Evolutionary conservation across 2,113 vertebrate genomes (phyloP).

Genomic region (Paramisgurnus dabryanus): DNA sequence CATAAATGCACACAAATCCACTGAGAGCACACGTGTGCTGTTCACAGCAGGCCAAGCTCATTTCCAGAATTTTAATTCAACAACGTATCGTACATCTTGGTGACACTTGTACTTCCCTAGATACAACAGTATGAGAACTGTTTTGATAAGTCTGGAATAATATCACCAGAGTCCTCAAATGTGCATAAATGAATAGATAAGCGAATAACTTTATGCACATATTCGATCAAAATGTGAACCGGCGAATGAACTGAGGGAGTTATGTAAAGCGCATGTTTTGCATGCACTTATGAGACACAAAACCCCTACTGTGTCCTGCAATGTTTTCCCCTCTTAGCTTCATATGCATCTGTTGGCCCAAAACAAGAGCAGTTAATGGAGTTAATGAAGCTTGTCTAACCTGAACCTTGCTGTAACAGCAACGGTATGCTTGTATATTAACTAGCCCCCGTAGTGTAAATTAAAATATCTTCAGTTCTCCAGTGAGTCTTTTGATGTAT

Average conservation of each 20-base stretch:
- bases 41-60: slow-evolving; percentile 16
- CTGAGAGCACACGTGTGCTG: background rate
- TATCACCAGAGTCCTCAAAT: background rate
- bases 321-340: slow-evolving; percentile 2
- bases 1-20: slow-evolving; percentile 33
- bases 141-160: slow-evolving; percentile 20
- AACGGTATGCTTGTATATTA: slow-evolving; percentile 22
- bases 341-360: slow-evolving; percentile 21
- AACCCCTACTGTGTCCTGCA: slow-evolving; percentile 21
- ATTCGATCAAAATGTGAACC: slow-evolving; percentile 33
- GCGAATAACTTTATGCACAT: slow-evolving; percentile 18
- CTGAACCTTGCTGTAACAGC: slow-evolving; percentile 22
- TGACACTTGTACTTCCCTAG: slow-evolving; percentile 1
- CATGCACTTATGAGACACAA: slow-evolving; percentile 33
- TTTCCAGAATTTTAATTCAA: slow-evolving; percentile 2
- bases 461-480: background rate
- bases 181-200: slow-evolving; percentile 34
- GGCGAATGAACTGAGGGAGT: slow-evolving; percentile 29
- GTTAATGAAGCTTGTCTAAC: slow-evolving; percentile 42
- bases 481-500: background rate
- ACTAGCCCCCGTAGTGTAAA: slow-evolving; percentile 1
- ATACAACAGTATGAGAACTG: slow-evolving; percentile 4
- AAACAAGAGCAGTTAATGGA: background rate
- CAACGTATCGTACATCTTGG: background rate
- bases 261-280: slow-evolving; percentile 37